phyloP scores from a whole-genome alignment of 2,113 vertebrate species.

The Dipodomys merriami region DNA sequence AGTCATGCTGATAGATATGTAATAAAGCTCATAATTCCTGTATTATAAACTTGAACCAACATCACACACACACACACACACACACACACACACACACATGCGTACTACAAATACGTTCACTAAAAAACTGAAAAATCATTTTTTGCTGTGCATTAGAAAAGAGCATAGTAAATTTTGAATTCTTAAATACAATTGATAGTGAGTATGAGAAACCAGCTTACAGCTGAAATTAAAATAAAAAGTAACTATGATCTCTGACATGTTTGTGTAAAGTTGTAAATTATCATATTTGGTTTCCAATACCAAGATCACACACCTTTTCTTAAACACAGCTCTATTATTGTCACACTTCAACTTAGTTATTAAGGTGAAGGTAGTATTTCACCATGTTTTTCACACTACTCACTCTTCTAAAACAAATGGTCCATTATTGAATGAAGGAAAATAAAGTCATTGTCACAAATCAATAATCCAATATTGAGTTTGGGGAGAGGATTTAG shows the following conservation, averaged over 20 bases:
- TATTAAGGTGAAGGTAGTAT: not conserved
- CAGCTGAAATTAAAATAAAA: slow-evolving; percentile 40
- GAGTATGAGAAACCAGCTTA: slow-evolving; percentile 28
- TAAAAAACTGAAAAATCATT: not conserved
- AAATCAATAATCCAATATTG: not conserved
- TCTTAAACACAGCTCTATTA: not conserved
- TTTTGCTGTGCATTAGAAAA: not conserved
- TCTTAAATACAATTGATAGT: not conserved
- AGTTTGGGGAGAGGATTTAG: not conserved
- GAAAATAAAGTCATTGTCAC: not conserved
- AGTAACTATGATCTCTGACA: not conserved
- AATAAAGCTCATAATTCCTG: slow-evolving; percentile 31
- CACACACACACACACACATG: not conserved
- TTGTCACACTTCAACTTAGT: not conserved
- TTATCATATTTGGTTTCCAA: not conserved
- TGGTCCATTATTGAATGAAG: not conserved
- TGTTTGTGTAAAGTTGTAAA: not conserved
- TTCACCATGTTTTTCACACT: not conserved
- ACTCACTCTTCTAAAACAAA: not conserved
- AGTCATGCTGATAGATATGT: not conserved
- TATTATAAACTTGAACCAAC: slow-evolving; percentile 30
- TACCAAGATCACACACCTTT: not conserved
- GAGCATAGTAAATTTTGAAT: not conserved
- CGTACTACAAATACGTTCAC: not conserved
- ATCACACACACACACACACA: too few relatives aligned